Conservation (phyloP, 2,888 invertebrate genomes). For the Palloptera scutellata region DNA sequence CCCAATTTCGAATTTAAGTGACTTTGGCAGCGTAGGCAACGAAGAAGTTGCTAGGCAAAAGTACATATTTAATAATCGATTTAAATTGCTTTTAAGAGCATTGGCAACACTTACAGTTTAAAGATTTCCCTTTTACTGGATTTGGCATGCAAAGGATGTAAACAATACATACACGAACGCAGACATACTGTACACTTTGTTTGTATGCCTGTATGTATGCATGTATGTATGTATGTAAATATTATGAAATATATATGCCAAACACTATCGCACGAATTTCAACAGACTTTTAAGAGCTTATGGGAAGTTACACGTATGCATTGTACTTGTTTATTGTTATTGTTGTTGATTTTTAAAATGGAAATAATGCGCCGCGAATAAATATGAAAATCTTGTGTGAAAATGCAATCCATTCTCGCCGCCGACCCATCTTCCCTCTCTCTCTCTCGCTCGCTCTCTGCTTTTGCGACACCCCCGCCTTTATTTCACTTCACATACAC, state of each 20-base stretch:
- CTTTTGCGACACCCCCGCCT: background rate
- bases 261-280: conserved; percentile 18
- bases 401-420: conserved; percentile 28
- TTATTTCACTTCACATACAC: background rate
- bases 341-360: background rate
- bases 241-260: too few species aligned
- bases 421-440: background rate
- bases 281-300: background rate
- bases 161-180: too few species aligned
- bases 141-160: background rate
- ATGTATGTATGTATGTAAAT: too few species aligned
- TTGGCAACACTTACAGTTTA: conserved; percentile 11
- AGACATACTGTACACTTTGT: too few species aligned
- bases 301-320: too few species aligned
- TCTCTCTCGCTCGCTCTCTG: background rate
- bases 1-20: too few species aligned
- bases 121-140: conserved; percentile 10
- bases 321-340: too few species aligned
- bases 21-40: too few species aligned
- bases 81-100: conserved; percentile 22
- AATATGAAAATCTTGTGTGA: conserved; percentile 23
- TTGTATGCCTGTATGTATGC: too few species aligned
- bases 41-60: background rate
- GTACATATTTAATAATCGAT: conserved; percentile 27
- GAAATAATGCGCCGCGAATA: background rate